A percentile compares a stretch with the other conserved stretches of the same genome.
These are phyloP conservation scores for Murina feae DNA, from an alignment of 2,113 vertebrate species.

Conservation along the genomic window DNA sequence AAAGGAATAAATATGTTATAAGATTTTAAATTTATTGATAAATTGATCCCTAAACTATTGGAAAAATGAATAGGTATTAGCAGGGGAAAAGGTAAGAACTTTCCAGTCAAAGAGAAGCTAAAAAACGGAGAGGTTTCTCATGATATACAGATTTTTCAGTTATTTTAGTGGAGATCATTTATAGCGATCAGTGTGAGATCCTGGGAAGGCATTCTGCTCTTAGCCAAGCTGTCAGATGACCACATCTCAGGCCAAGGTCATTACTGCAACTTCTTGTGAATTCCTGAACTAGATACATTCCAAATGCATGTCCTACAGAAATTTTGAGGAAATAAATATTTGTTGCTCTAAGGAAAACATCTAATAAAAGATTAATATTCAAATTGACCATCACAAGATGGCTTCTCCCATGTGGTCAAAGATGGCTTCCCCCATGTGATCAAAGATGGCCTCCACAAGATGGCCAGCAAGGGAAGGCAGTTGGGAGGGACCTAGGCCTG, in stretches of 20 bases:
- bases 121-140: not conserved
- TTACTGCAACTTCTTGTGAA: not conserved
- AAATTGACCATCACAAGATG: no score
- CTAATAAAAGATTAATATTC: no score
- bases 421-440: no score
- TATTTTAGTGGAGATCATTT: not conserved
- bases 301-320: not conserved
- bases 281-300: not conserved
- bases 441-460: no score
- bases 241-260: not conserved
- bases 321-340: not conserved
- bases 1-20: not conserved
- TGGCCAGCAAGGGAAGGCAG: no score
- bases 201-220: not conserved
- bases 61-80: not conserved
- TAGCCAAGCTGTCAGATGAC: not conserved
- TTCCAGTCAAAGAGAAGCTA: not conserved
- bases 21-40: not conserved
- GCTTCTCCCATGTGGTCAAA: no score
- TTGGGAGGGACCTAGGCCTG: no score
- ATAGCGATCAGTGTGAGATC: not conserved
- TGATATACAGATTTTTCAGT: not conserved
- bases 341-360: not conserved
- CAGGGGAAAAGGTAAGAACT: not conserved
- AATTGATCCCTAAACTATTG: not conserved